phyloP scores from a whole-genome alignment of 2,113 vertebrate species.

The Cephalopholis sonnerati region DNA sequence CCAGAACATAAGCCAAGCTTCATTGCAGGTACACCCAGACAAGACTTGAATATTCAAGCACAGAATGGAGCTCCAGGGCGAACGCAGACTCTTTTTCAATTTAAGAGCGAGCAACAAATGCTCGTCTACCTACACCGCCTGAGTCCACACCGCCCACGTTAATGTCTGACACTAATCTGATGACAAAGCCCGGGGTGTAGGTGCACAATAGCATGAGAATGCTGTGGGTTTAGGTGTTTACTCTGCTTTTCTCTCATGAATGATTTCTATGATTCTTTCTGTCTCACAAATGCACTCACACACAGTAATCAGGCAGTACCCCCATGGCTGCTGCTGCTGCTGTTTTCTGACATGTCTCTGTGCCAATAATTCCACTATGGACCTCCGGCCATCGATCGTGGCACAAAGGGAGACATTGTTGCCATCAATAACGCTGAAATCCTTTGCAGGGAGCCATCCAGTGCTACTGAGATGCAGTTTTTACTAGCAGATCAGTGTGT shows the following conservation, averaged over 20 bases:
- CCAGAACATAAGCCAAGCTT: neutral
- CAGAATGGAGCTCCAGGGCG: conserved; percentile 5
- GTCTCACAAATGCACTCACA: neutral
- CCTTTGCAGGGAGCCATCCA: conserved; percentile 15
- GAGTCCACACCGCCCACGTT: neutral
- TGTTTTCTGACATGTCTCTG: conserved; percentile 25
- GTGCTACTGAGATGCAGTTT: neutral
- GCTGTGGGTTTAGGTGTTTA: conserved; percentile 10
- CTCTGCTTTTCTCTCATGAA: conserved; percentile 16
- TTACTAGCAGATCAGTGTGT: neutral
- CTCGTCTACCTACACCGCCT: conserved; percentile 10
- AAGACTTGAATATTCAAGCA: conserved; percentile 17
- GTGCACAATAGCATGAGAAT: neutral
- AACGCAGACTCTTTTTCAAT: conserved; percentile 12
- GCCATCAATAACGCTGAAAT: conserved; percentile 52
- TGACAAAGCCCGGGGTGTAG: neutral
- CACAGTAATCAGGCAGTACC: neutral
- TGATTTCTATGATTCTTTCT: conserved; percentile 21
- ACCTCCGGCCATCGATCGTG: conserved; percentile 41
- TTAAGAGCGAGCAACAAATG: conserved; percentile 18
- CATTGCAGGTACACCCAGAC: neutral
- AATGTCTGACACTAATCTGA: conserved; percentile 43
- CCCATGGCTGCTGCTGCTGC: conserved; percentile 9
- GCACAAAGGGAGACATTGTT: conserved; percentile 48
- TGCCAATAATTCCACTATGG: conserved; percentile 35